These are phyloP conservation scores for Augochlora pura DNA, from an alignment of 1,140 invertebrate species.

Conservation along the genomic window DNA sequence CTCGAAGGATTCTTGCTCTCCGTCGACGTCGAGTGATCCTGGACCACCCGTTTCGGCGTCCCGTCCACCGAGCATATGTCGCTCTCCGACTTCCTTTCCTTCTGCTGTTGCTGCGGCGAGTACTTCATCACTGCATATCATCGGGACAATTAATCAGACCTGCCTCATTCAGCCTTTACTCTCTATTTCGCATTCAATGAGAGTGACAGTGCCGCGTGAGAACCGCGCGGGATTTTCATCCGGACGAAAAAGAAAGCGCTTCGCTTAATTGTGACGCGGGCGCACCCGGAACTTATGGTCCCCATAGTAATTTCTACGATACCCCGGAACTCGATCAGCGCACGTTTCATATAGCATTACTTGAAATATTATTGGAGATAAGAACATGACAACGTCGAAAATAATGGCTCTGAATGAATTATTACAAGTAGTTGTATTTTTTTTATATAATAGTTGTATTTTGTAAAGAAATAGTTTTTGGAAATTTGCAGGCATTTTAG, in stretches of 20 bases:
- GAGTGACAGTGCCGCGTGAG: conserved; percentile 3
- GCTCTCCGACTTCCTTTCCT: conserved; percentile 76
- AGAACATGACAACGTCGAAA: no score
- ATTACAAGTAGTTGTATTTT: no score
- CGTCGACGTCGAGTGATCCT: conserved; percentile 31
- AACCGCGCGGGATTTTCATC: neutral
- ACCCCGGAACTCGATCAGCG: no score
- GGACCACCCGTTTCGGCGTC: conserved; percentile 59
- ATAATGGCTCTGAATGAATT: no score
- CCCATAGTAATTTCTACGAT: no score
- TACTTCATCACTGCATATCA: conserved; percentile 72
- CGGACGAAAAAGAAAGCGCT: neutral
- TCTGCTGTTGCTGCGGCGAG: conserved; percentile 76
- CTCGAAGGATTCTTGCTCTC: conserved; percentile 52
- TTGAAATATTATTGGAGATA: no score
- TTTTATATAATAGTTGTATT: no score
- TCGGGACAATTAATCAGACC: conserved; percentile 19
- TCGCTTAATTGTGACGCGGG: neutral
- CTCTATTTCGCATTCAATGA: neutral
- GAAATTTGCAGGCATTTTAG: no score
- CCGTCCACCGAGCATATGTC: conserved; percentile 70
- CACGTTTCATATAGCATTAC: no score
- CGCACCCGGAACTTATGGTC: no score
- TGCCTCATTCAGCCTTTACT: neutral
- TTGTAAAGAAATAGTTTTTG: no score